These are phyloP conservation scores for Puffinus mauretanicus DNA, from an alignment of 2,113 vertebrate genomes.

Conservation along the genomic window DNA sequence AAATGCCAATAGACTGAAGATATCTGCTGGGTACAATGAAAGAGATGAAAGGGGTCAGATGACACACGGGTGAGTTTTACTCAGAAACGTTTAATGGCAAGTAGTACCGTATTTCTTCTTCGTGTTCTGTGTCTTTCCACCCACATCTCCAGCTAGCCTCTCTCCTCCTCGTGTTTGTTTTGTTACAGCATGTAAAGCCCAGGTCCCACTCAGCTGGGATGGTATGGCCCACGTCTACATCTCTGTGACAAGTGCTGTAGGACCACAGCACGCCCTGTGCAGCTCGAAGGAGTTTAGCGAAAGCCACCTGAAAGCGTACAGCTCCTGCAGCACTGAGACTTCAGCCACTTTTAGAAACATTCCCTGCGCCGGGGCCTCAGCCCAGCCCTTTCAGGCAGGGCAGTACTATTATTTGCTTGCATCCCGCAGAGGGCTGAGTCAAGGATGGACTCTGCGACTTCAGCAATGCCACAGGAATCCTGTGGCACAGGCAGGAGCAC, in stretches of 20 bases:
- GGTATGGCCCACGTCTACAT: accelerated
- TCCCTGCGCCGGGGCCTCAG: not conserved
- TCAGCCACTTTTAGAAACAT: not conserved
- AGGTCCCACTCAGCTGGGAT: not conserved
- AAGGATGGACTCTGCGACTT: not conserved
- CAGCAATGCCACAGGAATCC: not conserved
- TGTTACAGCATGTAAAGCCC: not conserved
- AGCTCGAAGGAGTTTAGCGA: not conserved
- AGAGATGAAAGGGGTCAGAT: not conserved
- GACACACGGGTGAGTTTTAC: not conserved
- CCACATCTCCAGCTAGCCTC: not conserved
- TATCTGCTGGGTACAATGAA: not conserved
- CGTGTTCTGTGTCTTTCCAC: not conserved
- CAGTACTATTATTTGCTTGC: not conserved
- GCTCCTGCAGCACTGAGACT: not conserved
- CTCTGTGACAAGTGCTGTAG: not conserved
- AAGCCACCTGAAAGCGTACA: not conserved
- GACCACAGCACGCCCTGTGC: not conserved
- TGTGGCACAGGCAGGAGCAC: accelerated
- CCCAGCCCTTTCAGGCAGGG: not conserved
- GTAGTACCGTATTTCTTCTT: not conserved
- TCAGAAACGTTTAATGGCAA: not conserved
- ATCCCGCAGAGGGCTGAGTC: not conserved
- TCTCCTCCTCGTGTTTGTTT: not conserved
- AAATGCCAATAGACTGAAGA: not conserved